A percentile compares a stretch with the other conserved stretches of the same genome.
Conservation (phyloP, 2,797 vertebrate genomes). For the Discoglossus pictus region DNA sequence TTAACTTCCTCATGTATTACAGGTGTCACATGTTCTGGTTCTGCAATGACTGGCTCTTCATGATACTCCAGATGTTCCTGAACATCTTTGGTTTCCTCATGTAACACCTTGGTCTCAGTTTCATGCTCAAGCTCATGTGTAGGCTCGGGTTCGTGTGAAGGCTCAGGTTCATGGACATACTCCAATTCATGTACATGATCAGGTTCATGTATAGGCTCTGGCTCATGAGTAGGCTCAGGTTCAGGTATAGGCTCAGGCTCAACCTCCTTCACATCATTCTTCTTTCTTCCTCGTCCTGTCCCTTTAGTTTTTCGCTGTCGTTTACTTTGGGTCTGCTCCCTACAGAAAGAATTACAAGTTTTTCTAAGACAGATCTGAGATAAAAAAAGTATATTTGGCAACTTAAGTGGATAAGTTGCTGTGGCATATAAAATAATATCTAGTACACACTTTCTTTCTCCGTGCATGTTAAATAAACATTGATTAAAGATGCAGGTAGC, state of each 20-base stretch:
- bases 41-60: slow-evolving; percentile 9
- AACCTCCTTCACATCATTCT: slow-evolving; percentile 8
- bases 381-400: too few species aligned
- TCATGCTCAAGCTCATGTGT: not conserved
- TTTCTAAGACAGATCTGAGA: too few species aligned
- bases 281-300: slow-evolving; percentile 27
- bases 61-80: slow-evolving; percentile 16
- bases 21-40: slow-evolving; percentile 1
- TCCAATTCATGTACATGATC: not conserved
- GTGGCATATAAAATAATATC: too few species aligned
- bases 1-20: slow-evolving; percentile 25
- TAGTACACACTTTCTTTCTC: too few species aligned
- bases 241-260: slow-evolving; percentile 19
- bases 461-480: too few species aligned
- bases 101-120: slow-evolving; percentile 1
- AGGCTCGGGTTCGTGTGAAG: slow-evolving; percentile 16
- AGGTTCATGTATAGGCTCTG: slow-evolving; percentile 5
- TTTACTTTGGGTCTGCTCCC: slow-evolving; percentile 22
- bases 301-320: slow-evolving; percentile 10
- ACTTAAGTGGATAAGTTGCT: too few species aligned
- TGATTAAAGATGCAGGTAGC: too few species aligned
- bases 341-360: too few species aligned
- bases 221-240: not conserved
- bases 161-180: not conserved
- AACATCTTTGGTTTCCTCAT: slow-evolving; percentile 4